phyloP scores from a whole-genome alignment of 2,113 vertebrate species.

The Alethe diademata region DNA sequence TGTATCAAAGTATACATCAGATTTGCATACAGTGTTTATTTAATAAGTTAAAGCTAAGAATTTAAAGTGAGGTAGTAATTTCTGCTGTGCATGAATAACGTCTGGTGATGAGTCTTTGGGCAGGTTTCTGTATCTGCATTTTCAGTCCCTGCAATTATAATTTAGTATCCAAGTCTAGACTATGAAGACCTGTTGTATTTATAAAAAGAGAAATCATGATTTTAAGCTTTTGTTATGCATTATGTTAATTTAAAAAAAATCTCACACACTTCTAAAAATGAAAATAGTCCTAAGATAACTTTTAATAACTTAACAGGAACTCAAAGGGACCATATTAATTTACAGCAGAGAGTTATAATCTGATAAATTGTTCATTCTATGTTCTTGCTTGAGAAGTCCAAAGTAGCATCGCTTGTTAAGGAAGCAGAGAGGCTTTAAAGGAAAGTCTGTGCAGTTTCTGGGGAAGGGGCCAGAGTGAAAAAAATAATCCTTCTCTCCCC shows the following conservation, averaged over 20 bases:
- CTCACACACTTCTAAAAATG: neutral
- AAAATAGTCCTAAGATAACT: neutral
- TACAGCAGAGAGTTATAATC: neutral
- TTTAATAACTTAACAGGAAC: neutral
- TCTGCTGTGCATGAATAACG: neutral
- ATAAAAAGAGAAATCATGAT: neutral
- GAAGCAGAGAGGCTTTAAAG: neutral
- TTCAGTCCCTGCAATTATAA: conserved; percentile 23
- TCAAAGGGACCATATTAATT: neutral
- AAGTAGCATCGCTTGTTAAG: neutral
- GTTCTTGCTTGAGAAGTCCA: neutral
- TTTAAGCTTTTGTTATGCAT: neutral
- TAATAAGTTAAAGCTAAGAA: neutral
- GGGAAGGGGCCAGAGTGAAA: neutral
- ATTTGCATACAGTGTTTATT: neutral
- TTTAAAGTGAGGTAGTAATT: conserved; percentile 23
- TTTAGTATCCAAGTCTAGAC: conserved; percentile 14
- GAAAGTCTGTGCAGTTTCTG: neutral
- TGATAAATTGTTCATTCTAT: neutral
- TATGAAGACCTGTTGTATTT: neutral
- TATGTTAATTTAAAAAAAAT: neutral
- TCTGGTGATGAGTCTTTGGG: neutral
- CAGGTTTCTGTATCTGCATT: conserved; percentile 11
- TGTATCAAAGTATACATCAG: neutral
- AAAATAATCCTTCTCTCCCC: neutral